phyloP scores from a whole-genome alignment of 1,140 invertebrate species.

The Thaumatotibia leucotreta region DNA sequence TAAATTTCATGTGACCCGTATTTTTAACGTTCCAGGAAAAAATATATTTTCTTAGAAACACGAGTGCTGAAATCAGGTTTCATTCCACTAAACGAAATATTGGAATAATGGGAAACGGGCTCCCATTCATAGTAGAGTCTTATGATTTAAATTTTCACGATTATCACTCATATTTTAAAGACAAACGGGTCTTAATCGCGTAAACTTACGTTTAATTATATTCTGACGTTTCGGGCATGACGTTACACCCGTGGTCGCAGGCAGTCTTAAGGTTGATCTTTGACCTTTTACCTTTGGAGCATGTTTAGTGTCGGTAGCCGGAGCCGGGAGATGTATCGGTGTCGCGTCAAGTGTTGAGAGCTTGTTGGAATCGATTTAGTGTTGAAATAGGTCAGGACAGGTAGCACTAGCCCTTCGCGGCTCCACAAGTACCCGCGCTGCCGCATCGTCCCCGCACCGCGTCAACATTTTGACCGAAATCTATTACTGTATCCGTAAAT shows the following conservation, averaged over 20 bases:
- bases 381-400: conserved; percentile 50
- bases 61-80: background rate
- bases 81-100: background rate
- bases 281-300: conserved; percentile 5
- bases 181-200: too few relatives aligned
- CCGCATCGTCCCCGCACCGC: background rate
- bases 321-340: background rate
- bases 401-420: conserved; percentile 17
- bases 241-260: too few relatives aligned
- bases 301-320: background rate
- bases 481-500: conserved; percentile 38
- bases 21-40: background rate
- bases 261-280: background rate
- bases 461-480: conserved; percentile 14
- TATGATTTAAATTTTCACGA: too few relatives aligned
- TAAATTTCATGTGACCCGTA: background rate
- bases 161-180: too few relatives aligned
- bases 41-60: background rate
- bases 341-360: background rate
- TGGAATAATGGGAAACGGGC: background rate
- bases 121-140: background rate
- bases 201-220: too few relatives aligned
- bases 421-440: conserved; percentile 3
- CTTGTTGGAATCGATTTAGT: conserved; percentile 7
- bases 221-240: too few relatives aligned